phyloP scores from a whole-genome alignment of 2,113 vertebrate species.

The Charadrius vociferus region DNA sequence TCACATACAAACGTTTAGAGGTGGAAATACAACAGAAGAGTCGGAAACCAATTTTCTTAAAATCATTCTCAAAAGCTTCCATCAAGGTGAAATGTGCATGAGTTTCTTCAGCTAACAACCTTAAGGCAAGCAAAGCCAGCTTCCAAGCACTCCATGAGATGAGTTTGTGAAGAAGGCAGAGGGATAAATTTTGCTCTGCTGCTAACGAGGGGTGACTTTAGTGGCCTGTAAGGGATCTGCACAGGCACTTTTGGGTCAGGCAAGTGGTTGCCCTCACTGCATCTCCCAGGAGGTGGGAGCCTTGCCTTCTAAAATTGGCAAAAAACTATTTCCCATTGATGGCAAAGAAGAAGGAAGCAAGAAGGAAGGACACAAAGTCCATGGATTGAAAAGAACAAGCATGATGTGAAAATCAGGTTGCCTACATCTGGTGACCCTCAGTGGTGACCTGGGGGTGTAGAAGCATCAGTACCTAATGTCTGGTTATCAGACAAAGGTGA shows the following conservation, averaged over 20 bases:
- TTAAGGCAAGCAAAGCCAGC: not conserved
- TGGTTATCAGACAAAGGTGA: not conserved
- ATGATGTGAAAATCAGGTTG: not conserved
- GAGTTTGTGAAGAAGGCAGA: not conserved
- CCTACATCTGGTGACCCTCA: rapidly evolving
- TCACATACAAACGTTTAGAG: not conserved
- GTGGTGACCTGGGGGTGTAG: not conserved
- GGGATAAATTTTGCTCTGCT: not conserved
- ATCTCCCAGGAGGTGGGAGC: not conserved
- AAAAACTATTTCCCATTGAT: not conserved
- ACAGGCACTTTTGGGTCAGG: not conserved
- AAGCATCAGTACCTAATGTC: not conserved
- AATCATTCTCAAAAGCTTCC: not conserved
- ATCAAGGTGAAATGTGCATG: not conserved
- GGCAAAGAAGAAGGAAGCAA: not conserved
- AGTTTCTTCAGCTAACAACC: not conserved
- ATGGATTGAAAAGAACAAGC: not conserved
- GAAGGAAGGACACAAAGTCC: not conserved
- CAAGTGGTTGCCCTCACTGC: not conserved
- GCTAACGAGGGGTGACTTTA: not conserved
- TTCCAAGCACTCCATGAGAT: not conserved
- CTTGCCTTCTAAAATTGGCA: not conserved
- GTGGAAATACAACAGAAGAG: not conserved
- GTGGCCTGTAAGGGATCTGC: not conserved
- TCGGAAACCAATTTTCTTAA: not conserved